Conservation (phyloP, 2,888 invertebrate species). For the Dryobota labecula region DNA sequence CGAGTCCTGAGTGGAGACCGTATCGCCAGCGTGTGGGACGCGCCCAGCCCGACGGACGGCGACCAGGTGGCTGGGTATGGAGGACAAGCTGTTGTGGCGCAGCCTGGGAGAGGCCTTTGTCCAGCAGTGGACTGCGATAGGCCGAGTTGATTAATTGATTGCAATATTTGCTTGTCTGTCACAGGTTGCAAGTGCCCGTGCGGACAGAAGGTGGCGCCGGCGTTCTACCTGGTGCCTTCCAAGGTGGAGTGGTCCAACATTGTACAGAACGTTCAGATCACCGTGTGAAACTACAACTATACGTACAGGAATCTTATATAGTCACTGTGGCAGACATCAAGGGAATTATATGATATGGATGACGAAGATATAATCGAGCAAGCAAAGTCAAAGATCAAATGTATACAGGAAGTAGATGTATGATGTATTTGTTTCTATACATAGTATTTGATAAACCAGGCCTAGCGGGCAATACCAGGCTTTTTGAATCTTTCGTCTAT, state of each 20-base stretch:
- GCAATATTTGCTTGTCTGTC: no score
- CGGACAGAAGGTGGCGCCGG: slow-evolving; percentile 96
- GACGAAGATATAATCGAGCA: not conserved
- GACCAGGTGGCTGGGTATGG: no score
- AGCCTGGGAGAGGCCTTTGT: no score
- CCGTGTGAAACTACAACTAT: slow-evolving; percentile 87
- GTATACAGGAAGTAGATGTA: not conserved
- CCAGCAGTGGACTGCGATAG: no score
- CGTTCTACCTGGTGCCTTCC: slow-evolving; percentile 97
- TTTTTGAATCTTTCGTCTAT: not conserved
- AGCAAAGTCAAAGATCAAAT: not conserved
- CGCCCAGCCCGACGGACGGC: no score
- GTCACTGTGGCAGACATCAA: not conserved
- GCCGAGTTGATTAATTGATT: no score
- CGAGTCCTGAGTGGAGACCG: no score
- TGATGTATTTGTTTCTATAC: not conserved
- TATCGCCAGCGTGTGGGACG: no score
- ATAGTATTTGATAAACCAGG: not conserved
- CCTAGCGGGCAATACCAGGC: not conserved
- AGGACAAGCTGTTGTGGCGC: no score
- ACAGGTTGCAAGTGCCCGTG: slow-evolving; percentile 97
- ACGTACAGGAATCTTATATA: not conserved
- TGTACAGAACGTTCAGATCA: slow-evolving; percentile 96
- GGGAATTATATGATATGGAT: not conserved
- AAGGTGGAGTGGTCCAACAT: slow-evolving; percentile 97